Conservation (phyloP, 2,113 vertebrate genomes). For the Morone chrysops region DNA sequence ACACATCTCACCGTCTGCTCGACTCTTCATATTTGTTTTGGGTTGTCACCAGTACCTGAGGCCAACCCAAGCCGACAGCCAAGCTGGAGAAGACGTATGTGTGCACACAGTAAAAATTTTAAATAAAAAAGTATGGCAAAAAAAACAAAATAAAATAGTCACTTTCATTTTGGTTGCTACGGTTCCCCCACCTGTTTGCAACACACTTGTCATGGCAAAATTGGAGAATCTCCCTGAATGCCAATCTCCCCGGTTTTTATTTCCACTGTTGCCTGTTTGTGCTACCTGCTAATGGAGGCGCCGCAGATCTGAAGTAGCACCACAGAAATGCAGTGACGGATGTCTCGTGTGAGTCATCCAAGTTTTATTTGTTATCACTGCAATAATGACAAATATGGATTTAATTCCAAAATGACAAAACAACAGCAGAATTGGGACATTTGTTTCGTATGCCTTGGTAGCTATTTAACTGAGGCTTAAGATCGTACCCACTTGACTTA, state of each 20-base stretch:
- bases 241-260: conserved; percentile 21
- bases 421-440: not conserved
- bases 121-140: conserved; percentile 1
- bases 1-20: conserved; percentile 9
- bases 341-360: conserved; percentile 5
- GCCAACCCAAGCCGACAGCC: conserved; percentile 42
- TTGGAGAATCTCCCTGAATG: conserved; percentile 38
- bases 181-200: conserved; percentile 33
- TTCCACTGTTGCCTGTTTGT: not conserved
- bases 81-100: conserved; percentile 7
- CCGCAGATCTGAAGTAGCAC: not conserved
- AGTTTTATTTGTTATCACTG: not conserved
- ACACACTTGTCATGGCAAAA: conserved; percentile 44
- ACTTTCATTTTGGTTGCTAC: conserved; percentile 35
- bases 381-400: not conserved
- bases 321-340: not conserved
- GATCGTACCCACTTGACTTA: conserved; percentile 29
- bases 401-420: conserved; percentile 2
- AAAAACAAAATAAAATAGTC: conserved; percentile 3
- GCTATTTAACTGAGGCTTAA: not conserved
- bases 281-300: not conserved
- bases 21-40: conserved; percentile 46
- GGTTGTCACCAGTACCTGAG: conserved; percentile 28
- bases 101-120: not conserved
- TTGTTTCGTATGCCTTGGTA: no score